phyloP scores from a whole-genome alignment of 2,888 invertebrate genomes.

The Drosophila bunnanda region DNA sequence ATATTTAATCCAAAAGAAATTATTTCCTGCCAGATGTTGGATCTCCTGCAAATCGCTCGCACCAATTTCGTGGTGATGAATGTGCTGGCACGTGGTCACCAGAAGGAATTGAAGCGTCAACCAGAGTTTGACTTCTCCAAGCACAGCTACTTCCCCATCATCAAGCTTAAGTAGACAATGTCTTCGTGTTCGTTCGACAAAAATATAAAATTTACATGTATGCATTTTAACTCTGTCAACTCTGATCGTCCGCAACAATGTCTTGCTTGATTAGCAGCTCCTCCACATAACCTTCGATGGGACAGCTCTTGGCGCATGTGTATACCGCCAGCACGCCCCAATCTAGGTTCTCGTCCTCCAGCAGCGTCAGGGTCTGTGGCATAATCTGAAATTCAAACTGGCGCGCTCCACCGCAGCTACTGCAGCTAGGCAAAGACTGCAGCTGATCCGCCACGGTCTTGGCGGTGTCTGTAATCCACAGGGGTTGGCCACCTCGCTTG shows the following conservation, averaged over 20 bases:
- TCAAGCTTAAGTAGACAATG: constrained; percentile 86
- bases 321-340: constrained; percentile 96
- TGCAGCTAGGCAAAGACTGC: constrained; percentile 89
- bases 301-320: constrained; percentile 93
- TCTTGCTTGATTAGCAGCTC: constrained; percentile 96
- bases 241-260: constrained; percentile 76
- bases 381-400: constrained; percentile 97
- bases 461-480: constrained; percentile 90
- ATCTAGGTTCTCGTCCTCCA: constrained; percentile 91
- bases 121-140: constrained; percentile 96
- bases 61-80: constrained; percentile 98
- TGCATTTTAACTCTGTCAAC: constrained; percentile 20
- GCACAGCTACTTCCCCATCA: constrained; percentile 96
- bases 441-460: constrained; percentile 58
- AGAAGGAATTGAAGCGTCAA: constrained; percentile 92
- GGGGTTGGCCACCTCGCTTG: constrained; percentile 90
- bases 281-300: constrained; percentile 87
- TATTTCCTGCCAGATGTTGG: constrained; percentile 87
- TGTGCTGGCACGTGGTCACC: constrained; percentile 95
- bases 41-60: constrained; percentile 95
- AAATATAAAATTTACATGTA: constrained; percentile 58
- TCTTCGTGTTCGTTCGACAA: constrained; percentile 40
- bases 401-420: constrained; percentile 90
- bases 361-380: constrained; percentile 91
- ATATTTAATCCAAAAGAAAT: not conserved